Percentiles rank a stretch among this genome's conserved stretches.
phyloP scores from a whole-genome alignment of 2,113 vertebrate species.

The Pedionomus torquatus region DNA sequence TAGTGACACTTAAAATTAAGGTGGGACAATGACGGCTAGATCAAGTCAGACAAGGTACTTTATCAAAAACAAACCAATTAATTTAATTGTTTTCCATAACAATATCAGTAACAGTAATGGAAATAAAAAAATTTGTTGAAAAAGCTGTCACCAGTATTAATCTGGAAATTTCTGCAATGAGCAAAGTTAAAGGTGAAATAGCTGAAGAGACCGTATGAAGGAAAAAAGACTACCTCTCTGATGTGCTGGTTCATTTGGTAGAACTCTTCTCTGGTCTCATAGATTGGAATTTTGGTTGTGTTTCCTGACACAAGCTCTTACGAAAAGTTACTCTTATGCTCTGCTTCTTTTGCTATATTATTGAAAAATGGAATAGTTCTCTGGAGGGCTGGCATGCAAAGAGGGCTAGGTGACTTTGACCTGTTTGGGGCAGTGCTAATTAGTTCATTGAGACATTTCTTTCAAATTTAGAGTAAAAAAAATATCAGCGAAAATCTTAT shows the following conservation, averaged over 20 bases:
- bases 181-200: not conserved
- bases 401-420: not conserved
- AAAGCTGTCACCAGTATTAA: not conserved
- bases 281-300: not conserved
- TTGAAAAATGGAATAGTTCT: not conserved
- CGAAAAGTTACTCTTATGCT: accelerated
- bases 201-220: not conserved
- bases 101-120: not conserved
- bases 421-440: not conserved
- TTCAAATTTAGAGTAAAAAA: no score
- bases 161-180: not conserved
- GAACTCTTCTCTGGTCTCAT: not conserved
- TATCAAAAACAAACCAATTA: not conserved
- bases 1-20: conserved; percentile 31
- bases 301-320: not conserved
- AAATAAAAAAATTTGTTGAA: not conserved
- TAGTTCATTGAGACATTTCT: not conserved
- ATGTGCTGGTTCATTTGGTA: not conserved
- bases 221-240: not conserved
- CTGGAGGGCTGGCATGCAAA: not conserved
- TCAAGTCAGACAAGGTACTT: not conserved
- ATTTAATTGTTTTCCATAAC: not conserved
- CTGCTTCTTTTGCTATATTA: not conserved
- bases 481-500: not conserved
- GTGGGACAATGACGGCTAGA: conserved; percentile 38